Base-by-base conservation (phyloP, 1,140 invertebrate genomes). In the Drosophila simulans region DNA sequence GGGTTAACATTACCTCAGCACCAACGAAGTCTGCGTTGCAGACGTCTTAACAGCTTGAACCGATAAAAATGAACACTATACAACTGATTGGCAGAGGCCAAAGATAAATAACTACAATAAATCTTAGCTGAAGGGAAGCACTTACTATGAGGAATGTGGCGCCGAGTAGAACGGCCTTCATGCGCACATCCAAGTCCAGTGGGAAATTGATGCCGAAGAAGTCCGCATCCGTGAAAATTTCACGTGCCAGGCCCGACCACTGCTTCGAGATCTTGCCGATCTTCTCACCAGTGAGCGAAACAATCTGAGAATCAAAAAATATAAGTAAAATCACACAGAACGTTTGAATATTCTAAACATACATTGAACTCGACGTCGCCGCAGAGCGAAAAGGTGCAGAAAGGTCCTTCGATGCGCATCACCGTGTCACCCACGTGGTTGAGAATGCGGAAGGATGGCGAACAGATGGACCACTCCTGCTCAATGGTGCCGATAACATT, bases 401-500 rank as follows among this genome's bases (percentile, higher is more conserved):
- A 92, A 0, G 98, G 97, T 5, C 97, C 98, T 92, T 97, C 95
- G 77, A 99, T 96, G 64, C 93, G 94, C 5, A 98, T 92, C 1
- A 98, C 95, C 0, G 95, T 95, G 53, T 97, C 95, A 22, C 96
- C 97, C 8, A 94, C 90, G 3, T 95, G 94, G 92, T 98, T 95
- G 74, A 96, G 95, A 46, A 99, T 94, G n/a, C 93, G 93, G 89
- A 97, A 98, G 39, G 94, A 94, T 2, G 97, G 97, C 43, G 94
- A 94, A 82, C 95, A 96, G 42, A 97, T 93, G 55, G 95, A 97
- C 97, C 97, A 98, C 63, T 97, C 95, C 93, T 99, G 97, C 65
- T 96, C 94, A 7, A 98, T 94, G 5, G 94, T 95, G 20, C 97
- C 97, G 45, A 98, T 93, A 1, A 96, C 89, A 48, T 94, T 95